Conservation (phyloP, 1,140 invertebrate genomes). For the Bombus superbus region DNA sequence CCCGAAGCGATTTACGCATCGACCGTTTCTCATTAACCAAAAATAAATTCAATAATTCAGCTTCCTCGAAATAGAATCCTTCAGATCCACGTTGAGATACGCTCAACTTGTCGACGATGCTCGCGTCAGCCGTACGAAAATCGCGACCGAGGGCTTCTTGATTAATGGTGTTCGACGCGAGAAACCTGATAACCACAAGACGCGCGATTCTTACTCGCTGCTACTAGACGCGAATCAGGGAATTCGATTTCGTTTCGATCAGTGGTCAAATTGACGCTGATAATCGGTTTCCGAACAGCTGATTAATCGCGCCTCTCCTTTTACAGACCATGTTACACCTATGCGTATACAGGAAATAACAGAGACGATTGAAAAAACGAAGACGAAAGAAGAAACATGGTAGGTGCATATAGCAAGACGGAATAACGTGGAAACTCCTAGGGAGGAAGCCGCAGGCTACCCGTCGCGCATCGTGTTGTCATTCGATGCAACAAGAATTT, state of each 20-base stretch:
- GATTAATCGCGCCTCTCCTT: conserved; percentile 54
- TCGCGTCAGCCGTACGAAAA: not conserved
- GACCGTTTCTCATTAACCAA: not conserved
- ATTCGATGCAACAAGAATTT: conserved; percentile 55
- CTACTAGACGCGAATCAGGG: not conserved
- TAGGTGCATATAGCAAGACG: conserved; percentile 24
- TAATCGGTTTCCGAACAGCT: not conserved
- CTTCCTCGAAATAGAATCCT: conserved; percentile 5
- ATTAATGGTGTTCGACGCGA: not conserved
- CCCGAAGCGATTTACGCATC: not conserved
- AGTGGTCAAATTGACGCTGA: not conserved
- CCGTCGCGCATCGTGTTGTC: conserved; percentile 62
- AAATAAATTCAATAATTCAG: conserved; percentile 9
- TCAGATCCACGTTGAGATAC: conserved; percentile 7
- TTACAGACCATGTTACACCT: not conserved
- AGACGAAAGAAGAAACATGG: not conserved
- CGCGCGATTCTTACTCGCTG: not conserved
- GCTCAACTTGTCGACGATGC: not conserved
- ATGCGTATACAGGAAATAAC: conserved; percentile 24
- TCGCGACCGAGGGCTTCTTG: not conserved
- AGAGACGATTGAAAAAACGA: conserved; percentile 9
- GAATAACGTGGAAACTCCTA: conserved; percentile 29
- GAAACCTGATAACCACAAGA: conserved; percentile 13
- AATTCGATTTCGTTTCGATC: conserved; percentile 32
- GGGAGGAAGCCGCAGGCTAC: conserved; percentile 16